Evolutionary conservation across 2,113 vertebrate species (phyloP).

Genomic region (Eublepharis macularius): DNA sequence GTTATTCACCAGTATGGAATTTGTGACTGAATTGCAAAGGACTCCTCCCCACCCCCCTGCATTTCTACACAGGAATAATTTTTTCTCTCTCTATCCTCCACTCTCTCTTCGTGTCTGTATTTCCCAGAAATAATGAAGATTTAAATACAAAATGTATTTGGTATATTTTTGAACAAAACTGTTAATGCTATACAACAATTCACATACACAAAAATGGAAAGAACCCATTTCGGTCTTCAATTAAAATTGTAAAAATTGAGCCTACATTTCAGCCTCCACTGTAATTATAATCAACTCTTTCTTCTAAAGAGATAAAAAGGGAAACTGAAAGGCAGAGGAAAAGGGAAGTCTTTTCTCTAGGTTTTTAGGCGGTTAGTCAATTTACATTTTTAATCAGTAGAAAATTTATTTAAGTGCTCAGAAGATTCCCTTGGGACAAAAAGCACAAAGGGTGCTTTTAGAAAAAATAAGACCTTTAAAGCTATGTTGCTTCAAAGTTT

Average conservation of each 20-base stretch:
- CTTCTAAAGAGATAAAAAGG: conserved; percentile 67
- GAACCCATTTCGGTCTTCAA: conserved; percentile 47
- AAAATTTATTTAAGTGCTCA: conserved; percentile 57
- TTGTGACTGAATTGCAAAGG: neutral
- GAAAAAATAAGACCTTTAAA: conserved; percentile 59
- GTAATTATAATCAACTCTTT: conserved; percentile 70
- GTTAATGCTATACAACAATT: conserved; percentile 7
- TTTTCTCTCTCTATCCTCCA: no score
- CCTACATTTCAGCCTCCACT: conserved; percentile 53
- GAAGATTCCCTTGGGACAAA: conserved; percentile 66
- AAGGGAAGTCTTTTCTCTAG: conserved; percentile 65
- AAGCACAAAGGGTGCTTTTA: conserved; percentile 56
- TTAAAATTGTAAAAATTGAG: conserved; percentile 52
- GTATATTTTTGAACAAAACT: neutral
- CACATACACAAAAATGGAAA: neutral
- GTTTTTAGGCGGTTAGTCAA: conserved; percentile 67
- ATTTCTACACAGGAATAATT: neutral
- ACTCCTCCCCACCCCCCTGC: no score
- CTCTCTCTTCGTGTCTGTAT: neutral
- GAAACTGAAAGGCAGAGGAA: conserved; percentile 58
- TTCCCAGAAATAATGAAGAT: conserved; percentile 16
- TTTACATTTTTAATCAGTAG: conserved; percentile 70
- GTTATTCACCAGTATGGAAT: neutral
- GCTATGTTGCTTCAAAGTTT: conserved; percentile 59
- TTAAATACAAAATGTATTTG: conserved; percentile 3